Percentiles rank a stretch among this genome's conserved stretches.
Evolutionary conservation across 2,113 vertebrate species (phyloP).

Genomic region (Mobula birostris): DNA sequence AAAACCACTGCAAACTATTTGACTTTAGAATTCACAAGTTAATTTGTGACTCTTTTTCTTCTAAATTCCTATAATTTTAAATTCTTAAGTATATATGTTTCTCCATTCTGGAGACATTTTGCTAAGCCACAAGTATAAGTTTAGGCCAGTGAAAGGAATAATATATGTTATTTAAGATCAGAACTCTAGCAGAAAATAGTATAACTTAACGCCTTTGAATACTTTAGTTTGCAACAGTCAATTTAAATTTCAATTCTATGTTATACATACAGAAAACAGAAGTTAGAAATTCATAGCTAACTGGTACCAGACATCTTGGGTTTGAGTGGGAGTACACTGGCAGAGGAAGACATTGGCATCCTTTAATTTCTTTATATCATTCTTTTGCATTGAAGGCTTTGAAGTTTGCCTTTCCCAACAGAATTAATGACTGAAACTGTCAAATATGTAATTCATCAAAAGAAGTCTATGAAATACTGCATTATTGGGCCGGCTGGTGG

Average conservation of each 20-base stretch:
- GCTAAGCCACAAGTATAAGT: slow-evolving; percentile 7
- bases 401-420: slow-evolving; percentile 14
- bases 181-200: slow-evolving; percentile 24
- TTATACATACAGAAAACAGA: not conserved
- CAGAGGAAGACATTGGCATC: not conserved
- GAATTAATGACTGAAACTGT: slow-evolving; percentile 27
- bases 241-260: slow-evolving; percentile 25
- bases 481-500: not conserved
- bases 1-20: not conserved
- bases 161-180: slow-evolving; percentile 18
- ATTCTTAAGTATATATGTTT: not conserved
- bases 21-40: not conserved
- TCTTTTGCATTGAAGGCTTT: slow-evolving; percentile 17
- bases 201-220: slow-evolving; percentile 27
- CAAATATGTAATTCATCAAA: slow-evolving; percentile 8
- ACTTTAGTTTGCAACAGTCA: not conserved
- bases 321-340: slow-evolving; percentile 11
- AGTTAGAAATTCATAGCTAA: not conserved
- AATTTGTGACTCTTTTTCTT: not conserved
- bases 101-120: slow-evolving; percentile 28
- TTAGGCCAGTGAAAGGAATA: slow-evolving; percentile 28
- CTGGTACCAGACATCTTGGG: slow-evolving; percentile 17
- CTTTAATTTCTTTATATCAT: slow-evolving; percentile 2
- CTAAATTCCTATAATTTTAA: slow-evolving; percentile 9
- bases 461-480: not conserved